A percentile compares a stretch with the other conserved stretches of the same genome.
phyloP scores from a whole-genome alignment of 2,888 invertebrate genomes.

The Amiota mariae region DNA sequence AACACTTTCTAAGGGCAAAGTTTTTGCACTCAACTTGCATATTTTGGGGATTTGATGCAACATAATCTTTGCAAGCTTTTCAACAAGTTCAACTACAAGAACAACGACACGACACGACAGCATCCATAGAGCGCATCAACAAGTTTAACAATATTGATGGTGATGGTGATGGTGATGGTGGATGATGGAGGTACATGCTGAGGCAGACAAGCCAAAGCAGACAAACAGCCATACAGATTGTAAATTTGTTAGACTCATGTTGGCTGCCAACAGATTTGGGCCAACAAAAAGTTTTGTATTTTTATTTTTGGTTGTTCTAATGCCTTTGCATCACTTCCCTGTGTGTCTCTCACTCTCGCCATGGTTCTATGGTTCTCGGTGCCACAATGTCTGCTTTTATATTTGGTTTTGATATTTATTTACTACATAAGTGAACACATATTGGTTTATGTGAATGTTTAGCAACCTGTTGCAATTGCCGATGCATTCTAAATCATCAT shows the following conservation, averaged over 20 bases:
- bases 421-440: neutral
- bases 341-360: too few relatives aligned
- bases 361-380: too few relatives aligned
- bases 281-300: neutral
- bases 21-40: constrained; percentile 18
- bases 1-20: constrained; percentile 52
- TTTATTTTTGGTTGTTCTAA: neutral
- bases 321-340: neutral
- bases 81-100: constrained; percentile 6
- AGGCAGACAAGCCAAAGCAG: neutral
- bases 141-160: too few relatives aligned
- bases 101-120: neutral
- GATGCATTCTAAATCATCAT: constrained; percentile 25
- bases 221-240: neutral
- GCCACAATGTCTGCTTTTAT: too few relatives aligned
- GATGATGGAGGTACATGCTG: neutral
- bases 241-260: neutral
- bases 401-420: neutral
- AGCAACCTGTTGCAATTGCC: constrained; percentile 23
- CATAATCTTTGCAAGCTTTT: constrained; percentile 10
- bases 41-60: constrained; percentile 19
- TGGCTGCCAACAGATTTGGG: constrained; percentile 7
- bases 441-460: neutral
- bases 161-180: neutral
- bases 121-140: too few relatives aligned